Percentiles rank a stretch among this genome's conserved stretches.
Evolutionary conservation across 2,113 vertebrate species (phyloP).

Genomic region (Epinephelus lanceolatus): DNA sequence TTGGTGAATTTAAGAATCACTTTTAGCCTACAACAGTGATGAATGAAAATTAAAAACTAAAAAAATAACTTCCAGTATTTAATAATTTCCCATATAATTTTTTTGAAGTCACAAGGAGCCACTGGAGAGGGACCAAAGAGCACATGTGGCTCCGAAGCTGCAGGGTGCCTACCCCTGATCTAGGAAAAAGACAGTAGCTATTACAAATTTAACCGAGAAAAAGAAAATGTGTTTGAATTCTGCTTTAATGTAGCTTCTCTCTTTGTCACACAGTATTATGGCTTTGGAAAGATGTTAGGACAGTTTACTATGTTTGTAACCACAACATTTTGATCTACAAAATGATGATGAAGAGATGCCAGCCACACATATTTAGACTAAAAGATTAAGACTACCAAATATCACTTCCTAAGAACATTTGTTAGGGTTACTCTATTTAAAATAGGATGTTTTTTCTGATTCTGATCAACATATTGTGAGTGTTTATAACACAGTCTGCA

Average conservation of each 20-base stretch:
- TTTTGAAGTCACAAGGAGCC: too few relatives aligned
- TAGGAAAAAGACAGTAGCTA: neutral
- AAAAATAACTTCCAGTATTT: too few relatives aligned
- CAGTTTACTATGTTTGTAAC: neutral
- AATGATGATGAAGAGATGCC: neutral
- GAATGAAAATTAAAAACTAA: too few relatives aligned
- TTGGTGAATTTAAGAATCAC: too few relatives aligned
- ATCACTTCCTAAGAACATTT: neutral
- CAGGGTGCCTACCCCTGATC: too few relatives aligned
- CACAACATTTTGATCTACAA: neutral
- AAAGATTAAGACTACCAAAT: neutral
- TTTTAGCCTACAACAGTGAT: too few relatives aligned
- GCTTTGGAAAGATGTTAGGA: neutral
- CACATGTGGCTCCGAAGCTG: too few relatives aligned
- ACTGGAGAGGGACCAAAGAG: too few relatives aligned
- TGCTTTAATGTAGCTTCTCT: neutral
- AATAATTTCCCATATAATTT: too few relatives aligned
- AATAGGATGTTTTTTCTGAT: neutral
- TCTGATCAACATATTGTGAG: too few relatives aligned
- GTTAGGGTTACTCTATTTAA: neutral
- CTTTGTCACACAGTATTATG: neutral
- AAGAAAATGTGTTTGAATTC: neutral
- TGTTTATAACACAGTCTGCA: too few relatives aligned
- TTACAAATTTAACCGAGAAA: neutral
- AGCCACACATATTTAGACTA: neutral